Conservation (phyloP, 2,888 invertebrate genomes). For the Cordylochernes scorpioides region DNA sequence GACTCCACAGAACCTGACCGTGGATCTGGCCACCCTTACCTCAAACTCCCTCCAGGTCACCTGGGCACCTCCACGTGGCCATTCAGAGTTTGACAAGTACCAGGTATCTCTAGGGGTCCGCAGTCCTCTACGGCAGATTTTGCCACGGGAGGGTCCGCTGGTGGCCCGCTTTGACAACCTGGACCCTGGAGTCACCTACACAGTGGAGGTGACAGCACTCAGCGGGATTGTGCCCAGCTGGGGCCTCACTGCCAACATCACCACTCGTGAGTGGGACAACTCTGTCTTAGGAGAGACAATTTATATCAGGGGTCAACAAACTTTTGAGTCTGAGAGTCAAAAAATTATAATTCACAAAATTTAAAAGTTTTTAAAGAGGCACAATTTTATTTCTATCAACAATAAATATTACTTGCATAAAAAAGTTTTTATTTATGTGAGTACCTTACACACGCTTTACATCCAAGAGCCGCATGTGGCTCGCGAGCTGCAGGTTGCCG, state of each 20-base stretch:
- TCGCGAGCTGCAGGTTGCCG: too few relatives aligned
- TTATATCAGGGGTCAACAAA: neutral
- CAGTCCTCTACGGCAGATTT: conserved; percentile 18
- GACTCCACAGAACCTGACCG: conserved; percentile 54
- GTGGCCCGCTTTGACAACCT: conserved; percentile 46
- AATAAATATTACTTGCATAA: too few relatives aligned
- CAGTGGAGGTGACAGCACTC: conserved; percentile 69
- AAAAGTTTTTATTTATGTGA: too few relatives aligned
- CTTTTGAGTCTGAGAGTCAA: neutral
- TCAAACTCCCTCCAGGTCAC: conserved; percentile 50
- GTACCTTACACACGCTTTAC: too few relatives aligned
- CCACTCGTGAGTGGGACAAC: conserved; percentile 33
- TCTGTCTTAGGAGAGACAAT: neutral
- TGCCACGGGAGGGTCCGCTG: conserved; percentile 17
- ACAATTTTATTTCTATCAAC: too few relatives aligned
- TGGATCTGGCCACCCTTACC: conserved; percentile 39
- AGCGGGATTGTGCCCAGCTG: conserved; percentile 79
- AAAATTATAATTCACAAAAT: too few relatives aligned
- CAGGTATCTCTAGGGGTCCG: conserved; percentile 44
- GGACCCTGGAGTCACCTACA: conserved; percentile 66
- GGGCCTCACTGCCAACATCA: conserved; percentile 63
- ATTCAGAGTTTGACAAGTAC: conserved; percentile 66
- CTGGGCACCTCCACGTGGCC: conserved; percentile 60
- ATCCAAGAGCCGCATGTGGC: too few relatives aligned
- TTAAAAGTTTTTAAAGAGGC: neutral